A percentile compares a stretch with the other conserved stretches of the same genome.
Evolutionary conservation across 2,888 invertebrate species (phyloP).

Genomic region (Idaea aversata): DNA sequence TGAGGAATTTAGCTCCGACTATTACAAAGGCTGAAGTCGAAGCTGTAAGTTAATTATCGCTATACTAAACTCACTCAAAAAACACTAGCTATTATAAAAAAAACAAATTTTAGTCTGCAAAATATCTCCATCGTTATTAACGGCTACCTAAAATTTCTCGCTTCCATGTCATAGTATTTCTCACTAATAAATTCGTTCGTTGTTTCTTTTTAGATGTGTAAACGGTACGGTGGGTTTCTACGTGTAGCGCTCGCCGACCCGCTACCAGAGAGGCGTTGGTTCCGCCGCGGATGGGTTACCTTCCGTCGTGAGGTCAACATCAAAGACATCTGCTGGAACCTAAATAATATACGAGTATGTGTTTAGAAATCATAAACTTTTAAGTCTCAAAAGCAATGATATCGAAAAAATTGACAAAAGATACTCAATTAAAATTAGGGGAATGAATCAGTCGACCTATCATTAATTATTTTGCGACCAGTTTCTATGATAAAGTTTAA

Average conservation of each 20-base stretch:
- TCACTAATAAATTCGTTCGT: not conserved
- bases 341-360: conserved; percentile 94
- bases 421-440: too few species aligned
- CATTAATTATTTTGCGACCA: too few species aligned
- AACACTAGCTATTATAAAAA: not conserved
- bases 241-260: conserved; percentile 98
- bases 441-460: too few species aligned
- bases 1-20: conserved; percentile 96
- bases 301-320: conserved; percentile 98
- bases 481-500: too few species aligned
- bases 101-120: not conserved
- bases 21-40: conserved; percentile 98
- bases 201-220: conserved; percentile 84
- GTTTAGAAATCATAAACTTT: not conserved
- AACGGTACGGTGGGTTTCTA: conserved; percentile 94
- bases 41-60: conserved; percentile 81
- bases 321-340: conserved; percentile 99
- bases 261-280: conserved; percentile 96
- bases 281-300: conserved; percentile 98
- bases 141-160: not conserved
- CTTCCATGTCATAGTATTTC: not conserved
- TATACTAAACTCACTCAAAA: not conserved
- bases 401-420: too few species aligned
- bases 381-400: too few species aligned
- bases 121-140: not conserved